Base-by-base conservation (phyloP, 2,113 vertebrate genomes). In the Bucco capensis region DNA sequence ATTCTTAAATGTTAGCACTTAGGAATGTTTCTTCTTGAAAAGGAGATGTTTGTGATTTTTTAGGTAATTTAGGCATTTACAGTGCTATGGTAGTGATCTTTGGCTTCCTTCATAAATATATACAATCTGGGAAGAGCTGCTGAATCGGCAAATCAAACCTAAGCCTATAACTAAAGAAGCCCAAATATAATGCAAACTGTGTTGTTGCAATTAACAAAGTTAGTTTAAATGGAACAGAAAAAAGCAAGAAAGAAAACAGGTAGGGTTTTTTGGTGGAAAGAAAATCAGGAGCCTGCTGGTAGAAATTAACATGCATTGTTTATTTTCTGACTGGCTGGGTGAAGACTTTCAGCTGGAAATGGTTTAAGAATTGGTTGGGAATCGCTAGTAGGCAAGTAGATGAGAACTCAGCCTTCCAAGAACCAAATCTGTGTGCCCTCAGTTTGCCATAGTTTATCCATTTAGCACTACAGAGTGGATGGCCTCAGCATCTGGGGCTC, bases 201-300 rank as follows among this genome's bases (percentile, higher is more conserved):
- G 21, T 5, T 15, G 23, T 67, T 70, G 44, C 14, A 60, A 46
- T 47, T 77, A 42, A 9, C 12, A 62, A 58, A 65, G 13, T 5
- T 25, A 69, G 31, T 77, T 80, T 51, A 86, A 31, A 64, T 7
- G 38, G 16, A 74, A 62, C n/a, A 77, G 70, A 92, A 93, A 70
- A 7, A 92, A 62, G 12, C 16, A 74, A 17, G 9, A n/a, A 88
- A 88, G n/a, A 65, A 70, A 92, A 76, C 16, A 31, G 42, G 6
- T 30, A 35, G 12, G 12, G 4, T 47, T 74, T 73, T n/a, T 1
- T 0, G 2, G 8, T 12, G 8, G 5, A 15, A n/a, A 64, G 72
- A 56, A 47, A 24, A 73, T 23, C 21, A 58, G 42, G 40, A 86
- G 21, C 51, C 65, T 76, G 62, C 42, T 78, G 78, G 33, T 73